Conservation (phyloP, 2,797 vertebrate genomes). For the Diglossa cyanea region DNA sequence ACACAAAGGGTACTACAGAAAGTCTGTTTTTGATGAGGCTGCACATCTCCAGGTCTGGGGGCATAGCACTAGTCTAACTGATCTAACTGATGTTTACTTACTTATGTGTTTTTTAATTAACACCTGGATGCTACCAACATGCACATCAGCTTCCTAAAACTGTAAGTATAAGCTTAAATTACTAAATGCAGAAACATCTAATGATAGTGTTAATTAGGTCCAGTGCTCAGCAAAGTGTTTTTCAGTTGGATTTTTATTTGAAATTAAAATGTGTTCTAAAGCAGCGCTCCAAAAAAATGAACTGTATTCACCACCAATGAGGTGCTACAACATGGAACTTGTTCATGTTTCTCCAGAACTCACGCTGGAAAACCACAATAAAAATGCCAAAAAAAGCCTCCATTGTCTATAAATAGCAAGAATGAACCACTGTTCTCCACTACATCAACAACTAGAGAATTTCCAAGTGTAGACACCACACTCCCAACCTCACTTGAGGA, state of each 20-base stretch:
- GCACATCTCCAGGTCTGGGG: neutral
- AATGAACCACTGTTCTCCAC: neutral
- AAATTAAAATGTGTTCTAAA: neutral
- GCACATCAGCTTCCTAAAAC: neutral
- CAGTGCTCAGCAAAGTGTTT: neutral
- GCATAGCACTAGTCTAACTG: neutral
- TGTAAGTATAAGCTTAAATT: neutral
- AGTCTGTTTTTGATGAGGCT: neutral
- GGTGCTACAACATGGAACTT: neutral
- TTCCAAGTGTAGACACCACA: neutral
- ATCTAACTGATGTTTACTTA: neutral
- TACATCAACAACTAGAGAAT: neutral
- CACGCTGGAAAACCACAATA: accelerated
- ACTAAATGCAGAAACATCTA: neutral
- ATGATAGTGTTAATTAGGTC: neutral
- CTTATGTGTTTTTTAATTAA: neutral
- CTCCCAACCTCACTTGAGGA: neutral
- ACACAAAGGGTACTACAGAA: neutral
- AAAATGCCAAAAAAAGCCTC: neutral
- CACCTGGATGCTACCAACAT: neutral
- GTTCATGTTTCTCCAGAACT: neutral
- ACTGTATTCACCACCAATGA: neutral
- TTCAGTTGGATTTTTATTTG: neutral
- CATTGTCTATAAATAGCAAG: neutral
- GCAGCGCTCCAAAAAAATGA: neutral